Evolutionary conservation across 2,797 vertebrate species (phyloP), one percentile per base, ranked within the genome.

Genomic region (Tenualosa ilisha): DNA sequence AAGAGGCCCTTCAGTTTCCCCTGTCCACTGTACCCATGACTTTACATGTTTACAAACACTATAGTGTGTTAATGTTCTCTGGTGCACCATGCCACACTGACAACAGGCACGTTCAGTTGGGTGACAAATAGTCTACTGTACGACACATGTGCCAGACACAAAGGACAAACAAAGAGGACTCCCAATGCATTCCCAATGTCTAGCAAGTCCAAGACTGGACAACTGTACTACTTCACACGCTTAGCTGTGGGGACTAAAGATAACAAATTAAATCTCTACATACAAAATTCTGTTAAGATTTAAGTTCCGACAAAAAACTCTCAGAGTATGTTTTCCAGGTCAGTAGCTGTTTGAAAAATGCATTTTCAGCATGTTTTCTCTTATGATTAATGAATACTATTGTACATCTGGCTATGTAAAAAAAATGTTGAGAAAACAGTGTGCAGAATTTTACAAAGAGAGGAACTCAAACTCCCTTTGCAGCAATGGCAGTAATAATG

Each of bases 21-120:
- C 54, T 24, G 6, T 89, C 37, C 31, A 83, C 59, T 53, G 82
- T 83, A 82, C 86, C 81, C 72, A 26, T 86, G 83, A 86, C 84
- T 88, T 84, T 91, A 87, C 89, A 83, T 89, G 88, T 88, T 88
- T 85, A 87, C 68, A 12, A n/a, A 61, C 61, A 88, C 89, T 65
- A 49, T 79, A 72, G 51, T 89, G 84, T 84, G 89, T 90, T 89
- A 90, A 91, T 87, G 87, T 88, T 81, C 63, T 84, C 83, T 40
- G 86, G 63, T 89, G 86, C 83, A 24, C n/a, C 59, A 24, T n/a
- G n/a, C 13, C 59, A 9, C 59, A 61, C n/a, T 24, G 59, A 24
- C n/a, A 61, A 24, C 22, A 24, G 22, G 22, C 59, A 8, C n/a
- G 6, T 6, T 61, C 59, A 61, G 59, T 61, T n/a, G 22, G 59